These are phyloP conservation scores for Calosoma granatense DNA, from an alignment of 1,140 invertebrate species.

Conservation along the genomic window DNA sequence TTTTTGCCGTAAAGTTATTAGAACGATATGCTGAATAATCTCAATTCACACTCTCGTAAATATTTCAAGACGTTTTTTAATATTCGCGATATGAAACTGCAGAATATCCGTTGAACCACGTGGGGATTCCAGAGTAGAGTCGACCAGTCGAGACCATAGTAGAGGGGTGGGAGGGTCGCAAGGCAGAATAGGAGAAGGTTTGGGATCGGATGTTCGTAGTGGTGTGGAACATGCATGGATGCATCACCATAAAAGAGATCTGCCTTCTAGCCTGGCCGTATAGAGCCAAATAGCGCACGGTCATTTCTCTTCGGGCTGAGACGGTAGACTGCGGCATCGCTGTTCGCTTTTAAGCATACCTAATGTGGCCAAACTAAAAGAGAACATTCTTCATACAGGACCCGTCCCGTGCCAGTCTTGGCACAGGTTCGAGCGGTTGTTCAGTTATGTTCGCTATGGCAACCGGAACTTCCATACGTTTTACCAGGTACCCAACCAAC, in stretches of 20 bases:
- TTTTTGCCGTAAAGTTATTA: no score
- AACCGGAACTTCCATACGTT: no score
- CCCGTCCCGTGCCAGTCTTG: background rate
- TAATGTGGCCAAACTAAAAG: background rate
- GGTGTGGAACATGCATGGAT: background rate
- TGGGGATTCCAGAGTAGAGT: no score
- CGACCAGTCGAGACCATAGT: no score
- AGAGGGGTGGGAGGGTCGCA: no score
- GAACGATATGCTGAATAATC: no score
- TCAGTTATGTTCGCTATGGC: background rate
- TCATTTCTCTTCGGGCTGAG: background rate
- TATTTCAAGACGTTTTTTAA: background rate
- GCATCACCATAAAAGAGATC: background rate
- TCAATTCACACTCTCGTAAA: background rate
- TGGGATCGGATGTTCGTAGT: no score
- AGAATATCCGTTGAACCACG: no score
- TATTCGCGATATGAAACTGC: background rate
- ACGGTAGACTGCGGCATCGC: background rate
- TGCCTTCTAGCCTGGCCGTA: background rate
- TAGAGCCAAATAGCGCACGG: background rate
- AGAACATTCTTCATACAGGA: background rate
- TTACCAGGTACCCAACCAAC: no score
- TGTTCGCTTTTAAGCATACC: background rate
- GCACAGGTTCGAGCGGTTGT: background rate
- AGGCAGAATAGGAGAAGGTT: no score